Conservation (phyloP, 2,113 vertebrate genomes). For the Microcebus murinus region DNA sequence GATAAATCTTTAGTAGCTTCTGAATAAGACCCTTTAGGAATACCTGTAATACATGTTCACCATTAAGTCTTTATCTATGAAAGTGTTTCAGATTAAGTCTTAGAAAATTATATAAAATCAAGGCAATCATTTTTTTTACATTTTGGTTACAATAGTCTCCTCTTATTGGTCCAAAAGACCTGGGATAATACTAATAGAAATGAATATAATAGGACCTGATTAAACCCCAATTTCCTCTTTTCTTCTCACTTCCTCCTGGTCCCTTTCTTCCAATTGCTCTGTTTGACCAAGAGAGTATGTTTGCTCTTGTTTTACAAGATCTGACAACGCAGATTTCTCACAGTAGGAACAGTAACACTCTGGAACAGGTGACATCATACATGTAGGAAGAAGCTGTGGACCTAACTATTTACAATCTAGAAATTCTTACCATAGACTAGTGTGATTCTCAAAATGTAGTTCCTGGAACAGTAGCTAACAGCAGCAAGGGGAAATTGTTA, state of each 20-base stretch:
- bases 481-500: not conserved
- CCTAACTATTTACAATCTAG: not conserved
- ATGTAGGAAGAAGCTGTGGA: not conserved
- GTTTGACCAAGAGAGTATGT: not conserved
- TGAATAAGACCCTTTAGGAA: not conserved
- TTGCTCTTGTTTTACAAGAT: not conserved
- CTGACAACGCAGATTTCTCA: not conserved
- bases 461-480: not conserved
- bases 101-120: slow-evolving; percentile 20
- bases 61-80: not conserved
- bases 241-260: not conserved
- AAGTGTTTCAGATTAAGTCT: slow-evolving; percentile 37
- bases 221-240: not conserved
- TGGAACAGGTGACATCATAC: not conserved
- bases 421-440: not conserved
- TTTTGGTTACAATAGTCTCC: not conserved
- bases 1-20: not conserved
- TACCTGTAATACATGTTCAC: not conserved
- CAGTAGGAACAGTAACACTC: not conserved
- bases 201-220: not conserved
- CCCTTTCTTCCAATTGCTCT: not conserved
- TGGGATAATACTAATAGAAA: not conserved
- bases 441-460: not conserved
- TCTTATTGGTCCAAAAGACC: not conserved
- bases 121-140: not conserved